Evolutionary conservation across 1,140 invertebrate species (phyloP).

Genomic region (Eupeodes corollae): DNA sequence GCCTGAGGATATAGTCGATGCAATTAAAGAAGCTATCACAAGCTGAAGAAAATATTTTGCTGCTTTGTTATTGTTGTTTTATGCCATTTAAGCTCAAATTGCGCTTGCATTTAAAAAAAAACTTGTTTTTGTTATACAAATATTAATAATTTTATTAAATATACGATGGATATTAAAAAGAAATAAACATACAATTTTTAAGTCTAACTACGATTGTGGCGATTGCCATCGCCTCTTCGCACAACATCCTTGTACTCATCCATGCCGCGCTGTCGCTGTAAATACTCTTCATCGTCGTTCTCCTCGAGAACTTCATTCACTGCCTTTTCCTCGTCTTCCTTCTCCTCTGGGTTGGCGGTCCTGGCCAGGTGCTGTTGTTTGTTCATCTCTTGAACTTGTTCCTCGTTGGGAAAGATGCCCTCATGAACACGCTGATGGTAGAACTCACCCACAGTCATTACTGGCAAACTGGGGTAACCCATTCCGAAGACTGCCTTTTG

Average conservation of each 20-base stretch:
- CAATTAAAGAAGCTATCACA: conserved; percentile 5
- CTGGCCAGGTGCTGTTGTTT: conserved; percentile 27
- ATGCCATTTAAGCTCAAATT: too few species aligned
- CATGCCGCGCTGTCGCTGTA: conserved; percentile 55
- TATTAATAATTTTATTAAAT: too few species aligned
- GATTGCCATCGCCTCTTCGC: conserved; percentile 77
- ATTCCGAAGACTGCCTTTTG: conserved; percentile 90
- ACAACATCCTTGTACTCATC: conserved; percentile 92
- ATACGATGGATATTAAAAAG: too few species aligned
- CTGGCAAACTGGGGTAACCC: conserved; percentile 88
- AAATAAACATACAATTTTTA: too few species aligned
- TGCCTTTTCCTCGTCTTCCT: conserved; percentile 47
- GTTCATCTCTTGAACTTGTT: conserved; percentile 28
- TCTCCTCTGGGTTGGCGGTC: conserved; percentile 44
- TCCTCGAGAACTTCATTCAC: conserved; percentile 52
- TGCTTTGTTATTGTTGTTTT: too few species aligned
- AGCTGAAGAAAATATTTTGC: too few species aligned
- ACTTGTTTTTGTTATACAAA: too few species aligned
- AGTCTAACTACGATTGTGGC: conserved; percentile 65
- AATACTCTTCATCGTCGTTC: conserved; percentile 61
- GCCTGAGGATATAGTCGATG: conserved; percentile 37
- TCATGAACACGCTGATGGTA: conserved; percentile 77
- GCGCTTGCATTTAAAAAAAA: too few species aligned
- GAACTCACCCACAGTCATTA: conserved; percentile 89
- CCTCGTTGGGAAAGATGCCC: conserved; percentile 51